phyloP scores from a whole-genome alignment of 1,140 invertebrate species.

The Trachelipus rathkii region DNA sequence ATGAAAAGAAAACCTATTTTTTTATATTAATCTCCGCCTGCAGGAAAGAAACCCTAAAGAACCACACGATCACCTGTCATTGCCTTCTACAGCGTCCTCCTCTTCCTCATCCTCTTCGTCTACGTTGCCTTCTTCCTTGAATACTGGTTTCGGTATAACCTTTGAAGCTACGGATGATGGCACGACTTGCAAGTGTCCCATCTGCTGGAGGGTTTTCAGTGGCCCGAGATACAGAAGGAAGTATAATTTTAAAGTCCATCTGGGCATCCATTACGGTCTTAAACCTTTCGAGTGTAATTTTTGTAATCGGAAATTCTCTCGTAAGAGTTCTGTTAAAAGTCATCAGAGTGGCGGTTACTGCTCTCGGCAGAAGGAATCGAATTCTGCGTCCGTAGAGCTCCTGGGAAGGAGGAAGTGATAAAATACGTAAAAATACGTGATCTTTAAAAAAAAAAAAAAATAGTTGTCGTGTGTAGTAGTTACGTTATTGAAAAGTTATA shows the following conservation, averaged over 20 bases:
- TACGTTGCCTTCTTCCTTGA: background rate
- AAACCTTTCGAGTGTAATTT: conserved; percentile 59
- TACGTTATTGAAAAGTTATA: too few species aligned
- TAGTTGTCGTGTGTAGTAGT: too few species aligned
- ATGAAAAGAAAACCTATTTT: too few species aligned
- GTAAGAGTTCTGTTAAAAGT: conserved; percentile 49
- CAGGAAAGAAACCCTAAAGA: too few species aligned
- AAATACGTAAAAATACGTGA: too few species aligned
- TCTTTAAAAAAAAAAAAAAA: too few species aligned
- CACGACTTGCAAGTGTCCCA: background rate
- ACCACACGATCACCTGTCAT: too few species aligned
- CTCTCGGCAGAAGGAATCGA: background rate
- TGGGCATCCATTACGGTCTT: conserved; percentile 55
- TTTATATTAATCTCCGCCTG: too few species aligned
- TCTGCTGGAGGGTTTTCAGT: background rate
- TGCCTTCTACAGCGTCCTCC: too few species aligned
- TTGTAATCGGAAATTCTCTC: conserved; percentile 60
- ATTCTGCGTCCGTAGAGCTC: background rate
- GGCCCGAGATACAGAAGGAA: conserved; percentile 22
- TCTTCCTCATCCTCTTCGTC: too few species aligned
- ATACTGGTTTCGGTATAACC: background rate
- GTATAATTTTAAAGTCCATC: conserved; percentile 45
- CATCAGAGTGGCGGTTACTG: background rate
- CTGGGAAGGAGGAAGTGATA: too few species aligned
- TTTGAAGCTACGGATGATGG: background rate